Evolutionary conservation across 2,888 invertebrate species (phyloP).

Genomic region (Thecophora atra): DNA sequence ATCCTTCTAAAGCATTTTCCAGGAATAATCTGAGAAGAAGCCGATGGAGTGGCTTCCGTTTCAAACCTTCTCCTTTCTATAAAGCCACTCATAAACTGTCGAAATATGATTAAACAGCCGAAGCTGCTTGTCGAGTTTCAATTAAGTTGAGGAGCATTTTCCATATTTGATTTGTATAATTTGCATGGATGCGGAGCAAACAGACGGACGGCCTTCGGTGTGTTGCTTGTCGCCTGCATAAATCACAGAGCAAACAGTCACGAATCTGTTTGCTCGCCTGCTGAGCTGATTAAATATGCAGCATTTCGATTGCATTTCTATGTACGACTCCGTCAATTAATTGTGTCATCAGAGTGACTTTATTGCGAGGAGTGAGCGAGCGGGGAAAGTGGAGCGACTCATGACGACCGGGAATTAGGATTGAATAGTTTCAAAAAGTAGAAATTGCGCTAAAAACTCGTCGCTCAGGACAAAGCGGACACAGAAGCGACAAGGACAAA

Average conservation of each 20-base stretch:
- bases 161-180: neutral
- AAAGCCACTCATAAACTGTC: neutral
- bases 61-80: no score
- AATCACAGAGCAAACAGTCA: constrained; percentile 26
- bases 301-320: constrained; percentile 19
- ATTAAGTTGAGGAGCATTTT: no score
- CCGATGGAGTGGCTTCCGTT: no score
- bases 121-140: no score
- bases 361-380: neutral
- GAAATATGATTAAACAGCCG: neutral
- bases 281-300: constrained; percentile 18
- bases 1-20: no score
- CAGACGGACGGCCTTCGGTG: no score
- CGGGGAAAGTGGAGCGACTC: no score
- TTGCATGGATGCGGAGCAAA: neutral
- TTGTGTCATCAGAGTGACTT: constrained; percentile 23
- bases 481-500: neutral
- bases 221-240: constrained; percentile 2
- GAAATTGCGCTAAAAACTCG: neutral
- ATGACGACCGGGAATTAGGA: no score
- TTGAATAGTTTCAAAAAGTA: neutral
- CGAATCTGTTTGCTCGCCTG: constrained; percentile 13
- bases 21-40: no score
- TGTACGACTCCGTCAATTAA: constrained; percentile 25
- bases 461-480: no score